Base-by-base conservation (phyloP, 2,113 vertebrate genomes). In the Aspiorhynchus laticeps region DNA sequence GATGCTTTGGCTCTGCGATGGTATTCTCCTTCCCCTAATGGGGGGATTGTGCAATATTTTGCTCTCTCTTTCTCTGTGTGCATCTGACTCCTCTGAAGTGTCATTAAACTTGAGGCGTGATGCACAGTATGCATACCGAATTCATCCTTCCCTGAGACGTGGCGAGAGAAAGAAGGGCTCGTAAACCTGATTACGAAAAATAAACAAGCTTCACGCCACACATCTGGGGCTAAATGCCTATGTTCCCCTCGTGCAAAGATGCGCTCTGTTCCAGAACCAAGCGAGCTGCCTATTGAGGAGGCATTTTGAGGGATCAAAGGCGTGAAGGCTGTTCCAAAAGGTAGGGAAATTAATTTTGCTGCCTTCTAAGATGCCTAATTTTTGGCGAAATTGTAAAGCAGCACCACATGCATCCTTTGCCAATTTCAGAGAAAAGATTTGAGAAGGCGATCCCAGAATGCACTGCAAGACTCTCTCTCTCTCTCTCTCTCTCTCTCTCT, bases 91-190 rank as follows among this genome's bases (percentile, higher is more conserved):
- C 80, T 80, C n/a, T 73, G 56, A 87, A 79, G 86, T 67, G 43
- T 80, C 71, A 78, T 77, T 89, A 87, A 87, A 86, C 86, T 87
- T 89, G 86, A 89, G 84, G 86, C n/a, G 28, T 83, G 86, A 89
- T 87, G 84, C 85, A 75, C 79, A 19, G 69, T 41, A 4, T 36
- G 80, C 61, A 24, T 84, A 26, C 48, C n/a, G 11, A 69, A 71
- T 87, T 75, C 46, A 28, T 19, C 15, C 78, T 85, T 78, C 33
- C 73, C 48, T 51, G 79, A 80, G 24, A 31, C 24, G 17, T 48
- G 78, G 88, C 26, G 15, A 56, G 48, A 31, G 28, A 53, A 73
- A 86, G 83, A 75, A 4, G 26, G 21, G 59, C 38, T 31, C 9
- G 10, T 36, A 81, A 87, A 80, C 69, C 74, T 75, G 77, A 87